Evolutionary conservation across 2,888 invertebrate species (phyloP).

Genomic region (Cephus rjabovi): DNA sequence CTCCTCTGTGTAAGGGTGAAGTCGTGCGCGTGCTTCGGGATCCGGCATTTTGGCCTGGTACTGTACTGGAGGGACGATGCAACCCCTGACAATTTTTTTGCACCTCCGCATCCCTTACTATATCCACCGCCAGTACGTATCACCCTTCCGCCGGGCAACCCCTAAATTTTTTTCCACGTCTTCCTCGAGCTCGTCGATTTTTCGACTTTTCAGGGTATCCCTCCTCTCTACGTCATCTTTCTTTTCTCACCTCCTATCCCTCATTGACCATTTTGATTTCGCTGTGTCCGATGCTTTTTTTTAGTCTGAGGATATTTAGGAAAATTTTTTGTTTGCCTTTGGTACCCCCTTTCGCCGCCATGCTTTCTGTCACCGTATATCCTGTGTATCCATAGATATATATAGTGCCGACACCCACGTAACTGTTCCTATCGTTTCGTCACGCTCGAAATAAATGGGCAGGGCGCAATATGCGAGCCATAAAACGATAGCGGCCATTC

Average conservation of each 20-base stretch:
- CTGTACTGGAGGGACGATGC: not conserved
- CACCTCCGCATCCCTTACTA: not conserved
- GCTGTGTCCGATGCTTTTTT: not conserved
- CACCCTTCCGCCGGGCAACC: not conserved
- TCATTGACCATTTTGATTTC: not conserved
- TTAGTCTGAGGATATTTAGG: not conserved
- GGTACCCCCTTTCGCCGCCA: not conserved
- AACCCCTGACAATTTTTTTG: not conserved
- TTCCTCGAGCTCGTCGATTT: not conserved
- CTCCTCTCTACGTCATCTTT: not conserved
- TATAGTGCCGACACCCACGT: not conserved
- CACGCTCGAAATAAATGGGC: constrained; percentile 23
- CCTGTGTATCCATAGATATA: not conserved
- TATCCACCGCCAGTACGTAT: not conserved
- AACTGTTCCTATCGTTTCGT: not conserved
- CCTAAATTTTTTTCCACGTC: not conserved
- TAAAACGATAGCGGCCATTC: constrained; percentile 34
- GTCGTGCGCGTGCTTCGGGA: not conserved
- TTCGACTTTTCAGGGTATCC: not conserved
- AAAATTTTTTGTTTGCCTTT: not conserved
- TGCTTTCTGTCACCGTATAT: not conserved
- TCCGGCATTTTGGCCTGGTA: not conserved
- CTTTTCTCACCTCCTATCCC: not conserved
- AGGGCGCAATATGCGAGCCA: constrained; percentile 19
- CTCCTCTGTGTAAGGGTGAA: not conserved